Base-by-base conservation (phyloP, 2,888 invertebrate species). In the Monoplex corrugatus region DNA sequence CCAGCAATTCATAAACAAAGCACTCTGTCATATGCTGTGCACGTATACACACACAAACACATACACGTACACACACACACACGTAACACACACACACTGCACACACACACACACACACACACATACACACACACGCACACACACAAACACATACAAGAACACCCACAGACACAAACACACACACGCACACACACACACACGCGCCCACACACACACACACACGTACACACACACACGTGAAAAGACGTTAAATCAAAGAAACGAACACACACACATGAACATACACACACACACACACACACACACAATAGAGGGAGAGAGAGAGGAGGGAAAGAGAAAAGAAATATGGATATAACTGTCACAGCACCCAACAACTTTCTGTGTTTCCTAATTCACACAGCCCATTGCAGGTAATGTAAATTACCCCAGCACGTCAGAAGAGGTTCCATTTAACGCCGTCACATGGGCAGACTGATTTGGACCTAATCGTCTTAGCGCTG, bases 91-190 rank as follows among this genome's bases (percentile, higher is more conserved):
- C n/a, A n/a, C n/a, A n/a, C n/a, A n/a, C n/a, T n/a, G 50, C 50
- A 19, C 50, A 19, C 50, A 19, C 50, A 50, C 50, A 50, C 50
- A 50, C 50, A 50, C 50, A 50, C 50, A 50, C 50, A n/a, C 72
- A 72, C 72, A 72, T 72, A 72, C 50, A n/a, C n/a, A n/a, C 72
- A 72, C 72, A 72, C 72, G 50, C 72, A 32, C 72, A n/a, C n/a
- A 72, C 72, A n/a, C 72, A 72, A 13, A n/a, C 23, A 72, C 72
- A n/a, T n/a, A n/a, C 23, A 23, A 23, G 57, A 23, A 72, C 19
- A 72, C 28, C 6, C 38, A 78, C 35, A 35, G 5, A 35, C 40
- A 78, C 78, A 78, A 5, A 72, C 72, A 32, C 72, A 19, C n/a
- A n/a, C 72, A 72, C 72, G n/a, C 6, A 32, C 72, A n/a, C 72